Conservation (phyloP, 2,888 invertebrate species). For the Diploptera punctata region DNA sequence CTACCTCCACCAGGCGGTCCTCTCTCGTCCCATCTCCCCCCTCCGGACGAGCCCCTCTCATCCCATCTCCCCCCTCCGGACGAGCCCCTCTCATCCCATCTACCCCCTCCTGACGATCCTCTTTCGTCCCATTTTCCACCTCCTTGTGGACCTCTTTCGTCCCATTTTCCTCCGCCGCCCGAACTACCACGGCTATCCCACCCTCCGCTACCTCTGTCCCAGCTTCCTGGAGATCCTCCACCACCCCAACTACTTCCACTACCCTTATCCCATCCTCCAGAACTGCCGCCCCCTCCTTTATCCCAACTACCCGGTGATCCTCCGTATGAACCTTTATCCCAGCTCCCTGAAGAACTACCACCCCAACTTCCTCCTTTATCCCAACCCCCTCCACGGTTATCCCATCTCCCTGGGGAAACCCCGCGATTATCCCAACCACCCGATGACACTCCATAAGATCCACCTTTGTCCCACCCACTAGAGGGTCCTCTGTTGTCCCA, state of each 20-base stretch:
- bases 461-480: not conserved
- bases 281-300: not conserved
- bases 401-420: conserved; percentile 1
- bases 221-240: not conserved
- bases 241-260: not conserved
- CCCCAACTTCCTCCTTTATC: not conserved
- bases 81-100: not conserved
- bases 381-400: conserved; percentile 1
- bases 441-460: not conserved
- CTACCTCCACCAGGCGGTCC: conserved; percentile 12
- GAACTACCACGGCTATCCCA: not conserved
- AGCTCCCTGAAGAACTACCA: not conserved
- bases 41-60: not conserved
- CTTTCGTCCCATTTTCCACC: conserved; percentile 21
- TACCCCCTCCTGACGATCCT: not conserved
- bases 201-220: not conserved
- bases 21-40: conserved; percentile 14
- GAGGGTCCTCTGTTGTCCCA: not conserved
- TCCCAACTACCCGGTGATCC: conserved; percentile 13
- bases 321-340: not conserved
- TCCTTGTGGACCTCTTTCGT: not conserved
- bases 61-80: conserved; percentile 25
- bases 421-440: conserved; percentile 18
- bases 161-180: not conserved
- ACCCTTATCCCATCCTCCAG: not conserved